Conservation (phyloP, 2,797 vertebrate genomes). For the Lates japonicus region DNA sequence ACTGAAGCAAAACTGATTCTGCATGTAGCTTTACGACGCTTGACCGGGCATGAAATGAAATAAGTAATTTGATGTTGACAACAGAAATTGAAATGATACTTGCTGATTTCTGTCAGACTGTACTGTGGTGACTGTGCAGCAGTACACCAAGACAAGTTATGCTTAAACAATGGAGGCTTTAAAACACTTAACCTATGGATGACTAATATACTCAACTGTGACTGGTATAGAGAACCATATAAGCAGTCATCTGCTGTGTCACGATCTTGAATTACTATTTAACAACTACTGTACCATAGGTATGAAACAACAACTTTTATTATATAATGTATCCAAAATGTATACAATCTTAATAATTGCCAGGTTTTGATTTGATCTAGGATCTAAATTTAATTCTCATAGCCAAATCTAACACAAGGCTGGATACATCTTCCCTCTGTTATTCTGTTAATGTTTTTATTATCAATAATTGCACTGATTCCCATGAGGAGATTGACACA, state of each 20-base stretch:
- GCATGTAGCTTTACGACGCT: slow-evolving; percentile 95
- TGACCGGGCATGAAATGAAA: slow-evolving; percentile 99
- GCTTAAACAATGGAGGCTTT: slow-evolving; percentile 23
- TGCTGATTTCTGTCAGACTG: slow-evolving; percentile 90
- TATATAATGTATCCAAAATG: not conserved
- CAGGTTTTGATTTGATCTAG: too few relatives aligned
- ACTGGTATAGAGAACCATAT: not conserved
- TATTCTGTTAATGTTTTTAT: not conserved
- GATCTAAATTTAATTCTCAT: not conserved
- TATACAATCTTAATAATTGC: not conserved
- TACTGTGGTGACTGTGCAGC: slow-evolving; percentile 35
- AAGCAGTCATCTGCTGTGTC: not conserved
- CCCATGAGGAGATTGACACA: not conserved
- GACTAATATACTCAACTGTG: slow-evolving; percentile 6
- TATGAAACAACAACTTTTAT: not conserved
- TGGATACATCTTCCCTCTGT: not conserved
- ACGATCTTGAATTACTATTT: not conserved
- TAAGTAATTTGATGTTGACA: slow-evolving; percentile 99
- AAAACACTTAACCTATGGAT: slow-evolving; percentile 8
- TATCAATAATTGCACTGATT: not conserved
- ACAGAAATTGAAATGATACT: slow-evolving; percentile 99
- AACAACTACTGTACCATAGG: not conserved
- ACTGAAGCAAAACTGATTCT: slow-evolving; percentile 95
- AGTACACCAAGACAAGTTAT: slow-evolving; percentile 18
- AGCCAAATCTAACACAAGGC: not conserved